Evolutionary conservation across 1,140 invertebrate species (phyloP), one percentile per base, ranked within the genome.

Genomic region (Solenopsis invicta): DNA sequence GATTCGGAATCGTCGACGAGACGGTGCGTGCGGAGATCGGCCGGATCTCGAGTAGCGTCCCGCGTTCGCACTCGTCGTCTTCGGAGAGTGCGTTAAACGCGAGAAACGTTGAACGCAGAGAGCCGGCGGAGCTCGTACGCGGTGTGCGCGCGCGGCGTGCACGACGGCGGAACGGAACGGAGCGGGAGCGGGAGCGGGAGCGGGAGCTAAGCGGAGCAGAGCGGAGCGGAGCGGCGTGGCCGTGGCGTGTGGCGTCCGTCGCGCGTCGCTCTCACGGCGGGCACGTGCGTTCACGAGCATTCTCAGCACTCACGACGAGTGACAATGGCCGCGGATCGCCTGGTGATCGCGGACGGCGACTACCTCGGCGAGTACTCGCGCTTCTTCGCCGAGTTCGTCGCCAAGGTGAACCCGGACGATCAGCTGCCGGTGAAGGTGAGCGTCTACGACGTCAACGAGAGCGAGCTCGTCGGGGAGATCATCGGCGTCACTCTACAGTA

Each of bases 401-500:
- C 96, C 67, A 96, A 96, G 74, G 95, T 97, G 12, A 96, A 97
- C 89, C 96, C 96, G 0, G 96, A 97, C 91, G 97, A 98, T 94
- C 97, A 97, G 90, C 94, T 98, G 89, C 97, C 97, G 61, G 96
- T 98, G 16, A 97, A 97, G 93, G 96, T 97, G 69, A 96, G 96
- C 50, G 96, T 96, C 77, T 97, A 97, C 93, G 96, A 97, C 76
- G 96, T 98, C 56, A 96, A 96, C 24, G 96, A 97, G 89, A 93
- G 95, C 16, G 98, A 98, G 94, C 94, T 98, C 64, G 96, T 96
- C 89, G 97, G 97, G 52, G 97, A 98, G 95, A 96, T 98, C 75
- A 96, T 98, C 78, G 97, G 97, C 93, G 98, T 97, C 96, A 96
- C 96, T 61, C 96, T 97, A 66, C 97, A 98, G 93, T 98, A 98